Conservation (phyloP, 2,113 vertebrate species). For the Paraplagusia blochii region DNA sequence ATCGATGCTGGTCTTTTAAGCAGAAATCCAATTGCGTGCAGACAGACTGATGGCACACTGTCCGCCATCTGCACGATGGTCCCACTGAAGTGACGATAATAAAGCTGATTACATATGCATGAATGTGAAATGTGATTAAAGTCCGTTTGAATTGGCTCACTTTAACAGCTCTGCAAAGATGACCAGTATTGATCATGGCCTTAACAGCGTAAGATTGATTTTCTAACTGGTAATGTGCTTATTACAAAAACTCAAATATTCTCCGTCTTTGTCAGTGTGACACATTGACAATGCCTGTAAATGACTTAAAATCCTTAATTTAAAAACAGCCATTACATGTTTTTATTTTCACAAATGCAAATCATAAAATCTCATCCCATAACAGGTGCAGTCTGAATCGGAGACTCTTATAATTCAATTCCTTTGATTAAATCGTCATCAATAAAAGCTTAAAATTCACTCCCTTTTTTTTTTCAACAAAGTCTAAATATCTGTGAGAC, state of each 20-base stretch:
- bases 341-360: too few relatives aligned
- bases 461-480: too few relatives aligned
- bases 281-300: not conserved
- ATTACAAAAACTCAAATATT: not conserved
- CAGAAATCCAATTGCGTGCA: constrained; percentile 1
- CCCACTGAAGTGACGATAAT: not conserved
- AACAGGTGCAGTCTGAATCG: too few relatives aligned
- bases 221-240: constrained; percentile 1
- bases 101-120: not conserved
- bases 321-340: too few relatives aligned
- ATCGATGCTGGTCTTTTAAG: constrained; percentile 3
- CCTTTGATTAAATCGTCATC: too few relatives aligned
- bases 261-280: not conserved
- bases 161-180: not conserved
- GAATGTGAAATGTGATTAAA: constrained; percentile 11
- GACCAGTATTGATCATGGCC: constrained; percentile 16
- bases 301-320: too few relatives aligned
- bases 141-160: constrained; percentile 13
- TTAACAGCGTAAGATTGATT: constrained; percentile 13
- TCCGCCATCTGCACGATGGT: not conserved
- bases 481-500: not conserved
- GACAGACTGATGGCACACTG: not conserved
- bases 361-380: too few relatives aligned
- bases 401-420: too few relatives aligned
- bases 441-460: too few relatives aligned